phyloP scores from a whole-genome alignment of 2,113 vertebrate species.

The Plotosus lineatus region DNA sequence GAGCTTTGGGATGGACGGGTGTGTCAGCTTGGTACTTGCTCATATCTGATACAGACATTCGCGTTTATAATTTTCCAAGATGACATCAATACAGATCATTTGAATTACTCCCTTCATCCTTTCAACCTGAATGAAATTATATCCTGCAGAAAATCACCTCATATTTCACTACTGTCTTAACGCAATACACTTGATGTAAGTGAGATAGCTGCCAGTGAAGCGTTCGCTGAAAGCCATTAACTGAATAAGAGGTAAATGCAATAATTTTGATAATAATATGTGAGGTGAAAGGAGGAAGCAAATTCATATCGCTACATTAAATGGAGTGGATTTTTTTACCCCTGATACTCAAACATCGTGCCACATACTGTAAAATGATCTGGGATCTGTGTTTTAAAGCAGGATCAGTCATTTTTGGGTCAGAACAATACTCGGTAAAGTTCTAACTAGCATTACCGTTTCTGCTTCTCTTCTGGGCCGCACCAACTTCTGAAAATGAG shows the following conservation, averaged over 20 bases:
- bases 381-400: not conserved
- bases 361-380: not conserved
- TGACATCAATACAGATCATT: not conserved
- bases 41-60: not conserved
- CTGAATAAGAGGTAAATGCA: not conserved
- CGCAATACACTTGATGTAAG: no score
- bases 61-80: not conserved
- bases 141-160: conserved; percentile 3
- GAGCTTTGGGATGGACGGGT: not conserved
- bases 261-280: not conserved
- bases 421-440: not conserved
- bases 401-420: not conserved
- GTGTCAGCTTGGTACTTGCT: not conserved
- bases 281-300: no score
- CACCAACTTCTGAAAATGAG: no score
- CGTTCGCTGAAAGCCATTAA: not conserved
- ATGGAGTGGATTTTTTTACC: not conserved
- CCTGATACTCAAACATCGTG: not conserved
- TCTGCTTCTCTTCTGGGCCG: not conserved
- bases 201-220: no score
- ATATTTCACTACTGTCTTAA: not conserved
- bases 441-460: not conserved
- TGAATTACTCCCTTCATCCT: not conserved
- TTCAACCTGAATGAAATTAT: not conserved
- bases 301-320: not conserved